Evolutionary conservation across 2,113 vertebrate species (phyloP).

Genomic region (Poicephalus gulielmi): DNA sequence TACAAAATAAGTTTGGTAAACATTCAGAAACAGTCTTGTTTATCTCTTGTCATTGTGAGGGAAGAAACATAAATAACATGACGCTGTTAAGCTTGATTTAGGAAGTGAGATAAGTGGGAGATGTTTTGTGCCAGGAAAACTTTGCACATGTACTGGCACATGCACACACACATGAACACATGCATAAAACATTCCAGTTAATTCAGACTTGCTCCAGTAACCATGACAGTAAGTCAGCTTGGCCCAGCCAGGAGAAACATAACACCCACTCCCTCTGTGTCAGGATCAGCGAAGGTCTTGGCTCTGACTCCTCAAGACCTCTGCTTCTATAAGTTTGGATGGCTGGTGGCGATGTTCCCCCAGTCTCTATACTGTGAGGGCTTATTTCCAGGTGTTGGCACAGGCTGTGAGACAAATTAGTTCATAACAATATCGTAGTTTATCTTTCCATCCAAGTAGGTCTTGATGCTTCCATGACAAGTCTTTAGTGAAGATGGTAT

Average conservation of each 20-base stretch:
- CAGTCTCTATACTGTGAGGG: background rate
- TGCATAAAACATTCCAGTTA: background rate
- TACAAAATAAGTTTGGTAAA: background rate
- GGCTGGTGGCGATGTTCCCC: background rate
- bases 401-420: background rate
- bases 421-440: background rate
- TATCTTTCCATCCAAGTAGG: background rate
- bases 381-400: background rate
- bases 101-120: background rate
- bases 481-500: background rate
- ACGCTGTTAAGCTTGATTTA: background rate
- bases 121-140: background rate
- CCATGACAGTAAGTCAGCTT: background rate
- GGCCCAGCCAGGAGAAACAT: background rate
- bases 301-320: background rate
- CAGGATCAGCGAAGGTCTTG: background rate
- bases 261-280: background rate
- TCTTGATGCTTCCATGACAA: background rate
- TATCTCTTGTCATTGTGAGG: background rate
- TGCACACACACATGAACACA: fast-evolving
- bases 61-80: background rate
- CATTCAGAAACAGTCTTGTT: background rate
- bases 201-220: background rate
- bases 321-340: fast-evolving
- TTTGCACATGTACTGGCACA: background rate